Percentiles rank a stretch among this genome's conserved stretches.
phyloP scores from a whole-genome alignment of 2,113 vertebrate species.

The Tachuris rubrigastra region DNA sequence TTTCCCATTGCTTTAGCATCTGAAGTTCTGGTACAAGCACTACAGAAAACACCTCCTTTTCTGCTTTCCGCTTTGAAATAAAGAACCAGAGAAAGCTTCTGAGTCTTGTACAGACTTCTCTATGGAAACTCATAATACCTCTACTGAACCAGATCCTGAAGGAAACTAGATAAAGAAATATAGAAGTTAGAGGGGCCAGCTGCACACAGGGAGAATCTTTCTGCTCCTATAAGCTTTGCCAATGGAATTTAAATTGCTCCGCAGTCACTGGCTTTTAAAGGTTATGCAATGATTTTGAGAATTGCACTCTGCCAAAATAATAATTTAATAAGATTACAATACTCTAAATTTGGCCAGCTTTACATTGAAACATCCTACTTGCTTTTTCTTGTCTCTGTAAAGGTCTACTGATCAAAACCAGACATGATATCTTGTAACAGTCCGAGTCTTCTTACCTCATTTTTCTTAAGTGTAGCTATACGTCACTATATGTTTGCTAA shows the following conservation, averaged over 20 bases:
- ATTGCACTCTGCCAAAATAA: not conserved
- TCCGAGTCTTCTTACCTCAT: not conserved
- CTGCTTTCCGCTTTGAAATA: not conserved
- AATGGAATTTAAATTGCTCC: conserved; percentile 12
- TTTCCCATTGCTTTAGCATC: not conserved
- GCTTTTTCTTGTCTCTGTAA: not conserved
- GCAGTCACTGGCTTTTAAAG: not conserved
- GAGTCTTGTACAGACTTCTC: not conserved
- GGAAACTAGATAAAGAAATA: not conserved
- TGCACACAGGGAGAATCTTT: not conserved
- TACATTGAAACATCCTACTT: not conserved
- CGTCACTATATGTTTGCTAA: not conserved
- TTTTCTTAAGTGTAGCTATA: conserved; percentile 11
- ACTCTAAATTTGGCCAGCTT: conserved; percentile 3
- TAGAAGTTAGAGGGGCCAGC: not conserved
- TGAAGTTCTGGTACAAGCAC: not conserved
- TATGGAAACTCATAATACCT: not conserved
- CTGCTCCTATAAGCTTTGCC: not conserved
- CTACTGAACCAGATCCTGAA: not conserved
- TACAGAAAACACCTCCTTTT: not conserved
- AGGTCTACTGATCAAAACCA: not conserved
- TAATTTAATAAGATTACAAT: conserved; percentile 35
- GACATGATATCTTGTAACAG: not conserved
- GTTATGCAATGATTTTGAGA: not conserved
- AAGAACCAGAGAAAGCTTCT: not conserved